Conservation (phyloP, 2,888 invertebrate species). For the Phengaris arion region DNA sequence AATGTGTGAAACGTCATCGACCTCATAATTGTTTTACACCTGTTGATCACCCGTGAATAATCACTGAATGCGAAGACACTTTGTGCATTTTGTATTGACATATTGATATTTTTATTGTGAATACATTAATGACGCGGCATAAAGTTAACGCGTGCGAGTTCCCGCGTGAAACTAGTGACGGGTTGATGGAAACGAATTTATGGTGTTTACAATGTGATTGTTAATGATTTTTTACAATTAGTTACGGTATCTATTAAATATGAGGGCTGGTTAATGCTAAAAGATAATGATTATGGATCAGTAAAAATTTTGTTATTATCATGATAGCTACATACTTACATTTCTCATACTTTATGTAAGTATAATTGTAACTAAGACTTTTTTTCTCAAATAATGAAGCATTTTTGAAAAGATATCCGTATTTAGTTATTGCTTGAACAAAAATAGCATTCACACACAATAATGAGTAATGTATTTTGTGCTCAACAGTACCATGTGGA, state of each 20-base stretch:
- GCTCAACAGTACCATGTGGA: conserved; percentile 1
- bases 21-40: conserved; percentile 47
- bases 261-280: too few species aligned
- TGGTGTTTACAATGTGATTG: background rate
- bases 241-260: conserved; percentile 4
- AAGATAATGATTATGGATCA: too few species aligned
- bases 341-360: too few species aligned
- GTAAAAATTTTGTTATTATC: too few species aligned
- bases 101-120: conserved; percentile 33
- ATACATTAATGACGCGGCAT: conserved; percentile 29
- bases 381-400: too few species aligned
- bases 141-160: conserved; percentile 13
- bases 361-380: too few species aligned
- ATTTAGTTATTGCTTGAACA: background rate
- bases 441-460: background rate
- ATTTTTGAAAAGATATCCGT: too few species aligned
- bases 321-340: too few species aligned
- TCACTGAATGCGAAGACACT: conserved; percentile 33
- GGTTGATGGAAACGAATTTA: conserved; percentile 12
- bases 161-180: background rate
- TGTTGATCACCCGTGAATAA: conserved; percentile 41
- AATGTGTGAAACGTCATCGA: conserved; percentile 62
- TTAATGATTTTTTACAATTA: conserved; percentile 6
- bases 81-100: conserved; percentile 31
- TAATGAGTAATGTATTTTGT: background rate